Evolutionary conservation across 2,888 invertebrate genomes (phyloP), one percentile per base, ranked within the genome.

Genomic region (Mesorhabditis belari): DNA sequence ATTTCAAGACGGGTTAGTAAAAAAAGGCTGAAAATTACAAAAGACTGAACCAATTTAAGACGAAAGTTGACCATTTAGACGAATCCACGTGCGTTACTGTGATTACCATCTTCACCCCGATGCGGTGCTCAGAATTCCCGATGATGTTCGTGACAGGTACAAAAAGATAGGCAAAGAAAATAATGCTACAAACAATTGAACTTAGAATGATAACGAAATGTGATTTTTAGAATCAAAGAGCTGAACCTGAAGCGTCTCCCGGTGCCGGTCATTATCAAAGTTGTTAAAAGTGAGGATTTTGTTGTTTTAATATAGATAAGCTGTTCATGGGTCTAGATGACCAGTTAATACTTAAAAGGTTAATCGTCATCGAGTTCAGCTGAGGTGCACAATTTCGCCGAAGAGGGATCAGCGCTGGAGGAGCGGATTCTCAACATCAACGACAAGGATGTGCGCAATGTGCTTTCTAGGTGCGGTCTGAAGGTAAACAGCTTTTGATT

Each of bases 101-200:
- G 71, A 71, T 53, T 66, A 69, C 54, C 73, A 73, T 62, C 61
- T 73, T 27, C 73, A 73, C 60, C 69, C 67, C 12, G 73, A 73
- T 54, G 67, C 68, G 44, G 61, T 64, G 21, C 50, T 71, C 21
- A 44, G 69, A 6, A 57, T 71, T 5, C 71, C 71, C 4, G 65
- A 60, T 24, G 57, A 58, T 2, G 66, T 71, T 1, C 56, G 65
- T 26, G 29, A 49, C 6, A 24, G 51, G 51, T 50, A 50, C 51
- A 6, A 6, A 17, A 35, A 9, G 17, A 12, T 35, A 17, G n/a
- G n/a, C n/a, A n/a, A n/a, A n/a, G n/a, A n/a, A n/a, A n/a, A n/a
- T n/a, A n/a, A n/a, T n/a, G n/a, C n/a, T n/a, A n/a, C n/a, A n/a
- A n/a, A n/a, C n/a, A n/a, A n/a, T n/a, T n/a, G n/a, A n/a, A n/a